These are phyloP conservation scores for Nycticorax nycticorax DNA, from an alignment of 2,113 vertebrate species.

Conservation along the genomic window DNA sequence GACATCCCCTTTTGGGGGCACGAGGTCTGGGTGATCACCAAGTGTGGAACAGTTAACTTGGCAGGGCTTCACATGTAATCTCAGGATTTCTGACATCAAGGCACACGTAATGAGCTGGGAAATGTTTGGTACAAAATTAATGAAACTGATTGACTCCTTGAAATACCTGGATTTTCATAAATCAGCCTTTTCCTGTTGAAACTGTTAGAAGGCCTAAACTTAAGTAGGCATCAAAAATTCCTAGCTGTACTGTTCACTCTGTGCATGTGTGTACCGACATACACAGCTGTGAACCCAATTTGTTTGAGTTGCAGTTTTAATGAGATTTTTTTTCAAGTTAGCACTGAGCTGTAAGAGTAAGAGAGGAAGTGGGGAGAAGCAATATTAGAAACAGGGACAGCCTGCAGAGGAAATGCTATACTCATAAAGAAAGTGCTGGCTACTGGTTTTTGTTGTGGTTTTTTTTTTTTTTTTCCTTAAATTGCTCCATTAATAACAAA, in stretches of 20 bases:
- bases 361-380: slow-evolving; percentile 34
- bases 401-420: slow-evolving; percentile 28
- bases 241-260: not conserved
- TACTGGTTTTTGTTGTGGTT: not conserved
- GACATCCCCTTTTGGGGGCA: not conserved
- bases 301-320: slow-evolving; percentile 52
- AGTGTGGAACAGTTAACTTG: not conserved
- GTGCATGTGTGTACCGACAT: not conserved
- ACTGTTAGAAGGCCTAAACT: not conserved
- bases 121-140: not conserved
- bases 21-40: not conserved
- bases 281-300: not conserved
- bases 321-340: slow-evolving; percentile 21
- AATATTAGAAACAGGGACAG: slow-evolving; percentile 38
- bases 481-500: not conserved
- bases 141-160: not conserved
- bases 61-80: not conserved
- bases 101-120: not conserved
- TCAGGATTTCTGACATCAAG: not conserved
- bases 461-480: not conserved
- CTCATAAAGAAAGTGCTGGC: slow-evolving; percentile 24
- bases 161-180: not conserved
- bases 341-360: not conserved
- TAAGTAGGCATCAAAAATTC: not conserved
- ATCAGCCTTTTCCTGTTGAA: not conserved